Base-by-base conservation (phyloP, 2,888 invertebrate species). In the Erebia epiphron region DNA sequence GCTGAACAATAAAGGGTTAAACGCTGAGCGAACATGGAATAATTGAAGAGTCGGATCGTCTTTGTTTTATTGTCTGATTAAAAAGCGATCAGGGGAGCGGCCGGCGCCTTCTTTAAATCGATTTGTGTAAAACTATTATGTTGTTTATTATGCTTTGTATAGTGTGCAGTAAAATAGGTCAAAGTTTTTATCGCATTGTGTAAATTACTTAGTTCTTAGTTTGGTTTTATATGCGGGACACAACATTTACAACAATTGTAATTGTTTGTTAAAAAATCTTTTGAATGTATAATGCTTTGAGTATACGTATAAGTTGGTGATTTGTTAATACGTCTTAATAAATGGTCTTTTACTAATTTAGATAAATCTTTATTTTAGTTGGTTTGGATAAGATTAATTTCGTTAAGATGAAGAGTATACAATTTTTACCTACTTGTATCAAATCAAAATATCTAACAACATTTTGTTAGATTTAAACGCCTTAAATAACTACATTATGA, bases 1-100 rank as follows among this genome's bases (percentile, higher is more conserved):
- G 76, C 72, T 80, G 77, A 87, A 85, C 83, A 86, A 86, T 86
- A 68, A 57, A 66, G 52, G 65, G 52, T 67, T 70, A 72, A 67
- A 41, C 60, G 68, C 21, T 57, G 14, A 54, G 49, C 61, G 65
- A 58, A 67, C 41, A 67, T 69, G 64, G 64, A 52, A 50, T 69
- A 58, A 69, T 64, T 62, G 70, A 56, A 21, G 52, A 66, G 70
- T 58, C 67, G 58, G 58, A 14, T 26, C 46, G 46, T 62, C 67
- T 67, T 58, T 67, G 58, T 67, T 58, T 67, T 49, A 43, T 62
- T 41, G 67, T 46, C 57, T 10, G 67, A 67, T 67, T n/a, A 58
- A 67, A 67, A 58, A 26, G 46, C 8, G 49, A 49, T 14, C 58
- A 7, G 5, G 58, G n/a, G 58, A 58, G 35, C 46, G 26, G 21